Conservation (phyloP, 2,797 vertebrate species). For the Hozukius guyotensis region DNA sequence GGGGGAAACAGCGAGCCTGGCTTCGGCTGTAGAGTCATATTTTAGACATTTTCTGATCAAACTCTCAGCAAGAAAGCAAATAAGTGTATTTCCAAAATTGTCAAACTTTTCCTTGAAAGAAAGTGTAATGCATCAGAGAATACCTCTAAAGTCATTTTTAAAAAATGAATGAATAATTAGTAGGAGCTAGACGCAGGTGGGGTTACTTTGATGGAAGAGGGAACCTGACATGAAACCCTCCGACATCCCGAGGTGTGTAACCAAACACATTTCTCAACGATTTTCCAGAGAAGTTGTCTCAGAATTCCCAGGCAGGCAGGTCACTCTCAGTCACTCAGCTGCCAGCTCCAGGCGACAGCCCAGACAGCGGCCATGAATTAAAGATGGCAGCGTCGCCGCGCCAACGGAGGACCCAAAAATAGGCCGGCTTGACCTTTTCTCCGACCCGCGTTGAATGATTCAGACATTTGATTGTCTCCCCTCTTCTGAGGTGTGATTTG, state of each 20-base stretch:
- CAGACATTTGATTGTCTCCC: conserved; percentile 71
- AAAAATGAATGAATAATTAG: conserved; percentile 45
- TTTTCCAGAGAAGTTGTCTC: conserved; percentile 44
- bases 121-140: conserved; percentile 7
- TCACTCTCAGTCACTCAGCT: conserved; percentile 68
- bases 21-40: neutral
- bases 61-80: neutral
- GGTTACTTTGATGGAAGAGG: conserved; percentile 44
- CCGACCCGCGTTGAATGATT: conserved; percentile 70
- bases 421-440: conserved; percentile 76
- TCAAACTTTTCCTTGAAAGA: neutral
- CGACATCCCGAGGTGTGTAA: conserved; percentile 41
- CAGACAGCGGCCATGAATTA: conserved; percentile 76
- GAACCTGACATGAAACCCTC: conserved; percentile 51
- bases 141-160: neutral
- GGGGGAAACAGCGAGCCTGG: neutral
- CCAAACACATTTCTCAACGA: conserved; percentile 48
- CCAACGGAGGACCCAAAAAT: conserved; percentile 68
- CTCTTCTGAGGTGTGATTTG: conserved; percentile 60
- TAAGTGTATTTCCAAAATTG: neutral
- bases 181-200: conserved; percentile 1
- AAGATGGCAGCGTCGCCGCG: conserved; percentile 70
- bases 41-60: neutral
- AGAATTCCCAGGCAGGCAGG: conserved; percentile 57
- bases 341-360: conserved; percentile 66